Conservation (phyloP, 2,797 vertebrate species). For the Acanthopagrus latus region DNA sequence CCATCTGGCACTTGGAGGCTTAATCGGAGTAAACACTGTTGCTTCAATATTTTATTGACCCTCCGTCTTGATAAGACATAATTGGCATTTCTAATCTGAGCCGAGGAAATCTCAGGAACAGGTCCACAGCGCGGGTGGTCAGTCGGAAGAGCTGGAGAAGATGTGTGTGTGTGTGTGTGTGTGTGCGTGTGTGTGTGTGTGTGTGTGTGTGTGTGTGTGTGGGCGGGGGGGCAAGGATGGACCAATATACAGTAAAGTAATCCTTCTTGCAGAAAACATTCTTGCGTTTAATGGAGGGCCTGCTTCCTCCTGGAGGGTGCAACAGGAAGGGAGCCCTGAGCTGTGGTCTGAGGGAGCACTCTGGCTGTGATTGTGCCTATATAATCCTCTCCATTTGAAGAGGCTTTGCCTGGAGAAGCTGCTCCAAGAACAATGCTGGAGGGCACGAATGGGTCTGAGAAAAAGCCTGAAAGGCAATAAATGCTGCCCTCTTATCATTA, state of each 20-base stretch:
- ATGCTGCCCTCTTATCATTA: background rate
- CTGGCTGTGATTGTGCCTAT: conserved; percentile 41
- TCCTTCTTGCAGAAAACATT: conserved; percentile 58
- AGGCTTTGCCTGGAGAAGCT: conserved; percentile 49
- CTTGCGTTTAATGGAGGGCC: conserved; percentile 44
- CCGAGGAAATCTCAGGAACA: conserved; percentile 67
- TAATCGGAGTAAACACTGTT: conserved; percentile 83
- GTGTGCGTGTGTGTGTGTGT: background rate
- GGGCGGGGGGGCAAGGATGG: conserved; percentile 17
- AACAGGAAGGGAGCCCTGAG: conserved; percentile 54
- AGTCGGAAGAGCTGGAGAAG: conserved; percentile 26
- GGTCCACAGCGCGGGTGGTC: conserved; percentile 67
- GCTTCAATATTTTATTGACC: conserved; percentile 83
- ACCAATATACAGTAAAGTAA: conserved; percentile 59
- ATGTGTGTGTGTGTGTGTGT: conserved; percentile 2
- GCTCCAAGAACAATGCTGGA: conserved; percentile 55
- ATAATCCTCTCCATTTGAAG: conserved; percentile 66
- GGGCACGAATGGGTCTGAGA: conserved; percentile 23
- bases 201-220: conserved; percentile 1
- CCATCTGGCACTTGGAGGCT: conserved; percentile 80
- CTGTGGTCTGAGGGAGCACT: conserved; percentile 53
- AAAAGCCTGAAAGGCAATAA: conserved; percentile 38
- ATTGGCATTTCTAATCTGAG: conserved; percentile 82
- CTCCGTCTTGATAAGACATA: conserved; percentile 80
- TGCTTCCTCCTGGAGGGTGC: conserved; percentile 38